A percentile compares a stretch with the other conserved stretches of the same genome.
Conservation (phyloP, 2,113 vertebrate species). For the Leucosticte australis region DNA sequence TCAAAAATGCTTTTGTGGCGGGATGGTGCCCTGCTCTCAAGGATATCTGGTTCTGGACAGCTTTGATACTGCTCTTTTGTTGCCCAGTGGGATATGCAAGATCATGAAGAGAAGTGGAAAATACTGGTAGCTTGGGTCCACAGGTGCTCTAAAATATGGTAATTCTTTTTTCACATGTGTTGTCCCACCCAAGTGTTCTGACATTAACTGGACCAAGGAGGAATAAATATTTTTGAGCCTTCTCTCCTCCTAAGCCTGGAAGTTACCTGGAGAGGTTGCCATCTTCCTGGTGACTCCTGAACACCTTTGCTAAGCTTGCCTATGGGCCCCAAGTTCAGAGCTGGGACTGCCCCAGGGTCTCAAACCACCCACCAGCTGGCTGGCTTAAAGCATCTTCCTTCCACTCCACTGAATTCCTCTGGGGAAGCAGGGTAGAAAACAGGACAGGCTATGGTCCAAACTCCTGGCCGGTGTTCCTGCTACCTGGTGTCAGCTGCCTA, state of each 20-base stretch:
- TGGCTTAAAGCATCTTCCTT: not conserved
- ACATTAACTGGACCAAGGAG: not conserved
- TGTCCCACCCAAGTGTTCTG: not conserved
- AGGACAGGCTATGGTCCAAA: not conserved
- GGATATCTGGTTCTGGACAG: not conserved
- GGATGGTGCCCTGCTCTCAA: not conserved
- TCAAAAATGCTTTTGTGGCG: not conserved
- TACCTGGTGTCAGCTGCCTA: not conserved
- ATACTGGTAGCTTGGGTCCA: not conserved
- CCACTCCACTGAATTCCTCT: not conserved
- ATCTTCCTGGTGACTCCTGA: not conserved
- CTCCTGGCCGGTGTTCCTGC: not conserved
- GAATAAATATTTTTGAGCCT: not conserved
- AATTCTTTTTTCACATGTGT: rapidly evolving
- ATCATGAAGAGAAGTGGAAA: not conserved
- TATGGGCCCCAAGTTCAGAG: not conserved
- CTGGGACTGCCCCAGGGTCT: not conserved
- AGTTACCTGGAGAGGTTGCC: not conserved
- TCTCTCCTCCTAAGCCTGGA: not conserved
- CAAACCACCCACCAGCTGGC: not conserved
- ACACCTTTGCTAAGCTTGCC: not conserved
- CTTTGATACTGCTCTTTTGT: not conserved
- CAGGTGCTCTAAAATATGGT: not conserved
- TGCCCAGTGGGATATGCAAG: not conserved
- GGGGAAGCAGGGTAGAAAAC: not conserved